Base-by-base conservation (phyloP, 2,113 vertebrate genomes). In the Phyllostomus hastatus region DNA sequence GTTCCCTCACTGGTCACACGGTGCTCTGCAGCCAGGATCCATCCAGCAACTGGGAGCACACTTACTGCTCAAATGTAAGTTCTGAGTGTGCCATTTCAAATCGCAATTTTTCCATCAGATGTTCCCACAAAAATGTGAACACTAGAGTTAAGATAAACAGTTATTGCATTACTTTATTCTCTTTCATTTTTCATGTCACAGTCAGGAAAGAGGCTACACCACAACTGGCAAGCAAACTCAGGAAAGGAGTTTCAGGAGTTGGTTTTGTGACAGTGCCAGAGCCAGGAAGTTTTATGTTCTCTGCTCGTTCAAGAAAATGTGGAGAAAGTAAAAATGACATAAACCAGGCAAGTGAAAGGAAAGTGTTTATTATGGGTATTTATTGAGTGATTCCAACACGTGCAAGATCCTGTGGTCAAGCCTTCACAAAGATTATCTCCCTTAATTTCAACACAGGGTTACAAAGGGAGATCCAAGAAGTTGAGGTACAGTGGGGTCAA, bases 71-170 rank as follows among this genome's bases (percentile, higher is more conserved):
- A 93, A 61, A 19, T 26, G 73, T 70, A 82, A 96, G 38, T 4
- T 59, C 31, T n/a, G 26, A 70, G 35, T 0, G 4, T 43, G 90
- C 26, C 66, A n/a, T 66, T 95, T 75, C 83, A 90, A 95, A 93
- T 46, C 94, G 66, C 91, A 87, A 38, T 20, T 87, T 95, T 89
- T 66, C 85, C 94, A 59, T 75, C 73, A 76, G 69, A 86, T 57
- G 85, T 92, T 94, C 69, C 41, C 94, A 96, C 59, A 92, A 72
- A 85, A 52, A 64, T 88, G n/a, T 76, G 85, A 95, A 75, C 1
- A 10, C 26, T 28, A 43, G 10, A 14, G 48, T 82, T 43, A 50
- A 96, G 59, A 61, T 16, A 48, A 57, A 91, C 12, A 82, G 81
- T 57, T 28, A 41, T 3, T 48, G 50, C 24, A 10, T 61, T 61